Evolutionary conservation across 2,113 vertebrate species (phyloP), one percentile per base, ranked within the genome.

Genomic region (Thermophis baileyi): DNA sequence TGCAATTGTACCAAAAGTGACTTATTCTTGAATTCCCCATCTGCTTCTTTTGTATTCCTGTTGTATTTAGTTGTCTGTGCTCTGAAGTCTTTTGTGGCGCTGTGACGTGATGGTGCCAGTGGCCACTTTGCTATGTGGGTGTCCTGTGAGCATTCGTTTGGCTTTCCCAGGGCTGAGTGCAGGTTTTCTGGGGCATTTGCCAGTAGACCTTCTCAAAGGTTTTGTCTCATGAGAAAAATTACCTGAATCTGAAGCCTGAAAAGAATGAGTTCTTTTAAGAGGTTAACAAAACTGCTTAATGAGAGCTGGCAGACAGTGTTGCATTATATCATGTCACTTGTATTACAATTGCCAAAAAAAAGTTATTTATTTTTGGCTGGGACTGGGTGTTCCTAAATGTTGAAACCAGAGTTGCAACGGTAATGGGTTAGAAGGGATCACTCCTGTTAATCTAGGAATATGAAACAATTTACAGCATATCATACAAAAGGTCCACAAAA

Each of bases 1-100:
- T 99, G 98, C 99, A 99, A 98, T 98, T 98, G 99, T 99, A 99
- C 99, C 99, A 97, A 99, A 99, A 99, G 99, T 99, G 99, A 99
- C 99, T 99, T 99, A 99, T 98, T 98, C 98, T 98, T 97, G 97
- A 98, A 97, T 98, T 98, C 97, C 94, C 90, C 92, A 96, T 96
- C 95, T 95, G 97, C 97, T 97, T 96, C 95, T 88, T 91, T 96
- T 22, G 24, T 94, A 94, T 96, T 95, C 96, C 97, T 91, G 95
- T 94, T 95, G 90, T 93, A 95, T 95, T 96, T 93, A 95, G 93
- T 93, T 3, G 95, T 96, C 93, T 40, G 95, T 97, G 96, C 96
- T 95, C 96, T 96, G 96, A 95, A 96, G 95, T 97, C 96, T 94
- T 12, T 95, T 96, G 97, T 93, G 86, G 96, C 92, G 95, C 74